Evolutionary conservation across 2,888 invertebrate genomes (phyloP).

Genomic region (Cephonodes hylas): DNA sequence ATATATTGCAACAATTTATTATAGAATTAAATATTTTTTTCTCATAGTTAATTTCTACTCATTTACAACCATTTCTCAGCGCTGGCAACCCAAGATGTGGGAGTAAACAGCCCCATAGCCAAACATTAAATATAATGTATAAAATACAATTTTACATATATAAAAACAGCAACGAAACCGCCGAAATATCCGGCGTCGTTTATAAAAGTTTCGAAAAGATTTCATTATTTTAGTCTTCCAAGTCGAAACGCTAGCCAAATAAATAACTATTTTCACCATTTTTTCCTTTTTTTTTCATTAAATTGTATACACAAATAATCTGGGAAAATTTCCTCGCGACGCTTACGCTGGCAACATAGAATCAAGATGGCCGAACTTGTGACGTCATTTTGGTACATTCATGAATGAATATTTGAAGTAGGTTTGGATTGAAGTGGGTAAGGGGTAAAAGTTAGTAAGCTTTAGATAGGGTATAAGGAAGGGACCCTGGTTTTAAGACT

Average conservation of each 20-base stretch:
- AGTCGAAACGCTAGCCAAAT: constrained; percentile 19
- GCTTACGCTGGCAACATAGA: constrained; percentile 4
- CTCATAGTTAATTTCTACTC: constrained; percentile 18
- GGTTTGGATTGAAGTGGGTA: too few relatives aligned
- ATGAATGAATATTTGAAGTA: neutral
- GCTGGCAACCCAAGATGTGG: neutral
- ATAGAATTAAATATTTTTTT: too few relatives aligned
- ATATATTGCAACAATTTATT: too few relatives aligned
- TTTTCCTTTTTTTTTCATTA: neutral
- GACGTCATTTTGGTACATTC: neutral
- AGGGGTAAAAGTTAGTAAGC: too few relatives aligned
- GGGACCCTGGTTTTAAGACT: too few relatives aligned
- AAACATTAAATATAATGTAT: constrained; percentile 69
- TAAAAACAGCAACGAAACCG: constrained; percentile 49
- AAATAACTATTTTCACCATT: constrained; percentile 20
- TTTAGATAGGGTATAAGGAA: too few relatives aligned
- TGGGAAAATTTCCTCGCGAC: constrained; percentile 24
- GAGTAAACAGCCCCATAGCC: neutral
- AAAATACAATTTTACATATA: constrained; percentile 76
- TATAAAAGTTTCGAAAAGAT: constrained; percentile 75
- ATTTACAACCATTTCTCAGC: constrained; percentile 25
- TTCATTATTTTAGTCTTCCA: constrained; percentile 32
- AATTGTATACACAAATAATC: constrained; percentile 25
- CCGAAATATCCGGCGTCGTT: constrained; percentile 39
- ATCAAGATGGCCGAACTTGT: constrained; percentile 10